These are phyloP conservation scores for Myoxocephalus aenaeus DNA, from an alignment of 2,797 vertebrate species.

Conservation along the genomic window DNA sequence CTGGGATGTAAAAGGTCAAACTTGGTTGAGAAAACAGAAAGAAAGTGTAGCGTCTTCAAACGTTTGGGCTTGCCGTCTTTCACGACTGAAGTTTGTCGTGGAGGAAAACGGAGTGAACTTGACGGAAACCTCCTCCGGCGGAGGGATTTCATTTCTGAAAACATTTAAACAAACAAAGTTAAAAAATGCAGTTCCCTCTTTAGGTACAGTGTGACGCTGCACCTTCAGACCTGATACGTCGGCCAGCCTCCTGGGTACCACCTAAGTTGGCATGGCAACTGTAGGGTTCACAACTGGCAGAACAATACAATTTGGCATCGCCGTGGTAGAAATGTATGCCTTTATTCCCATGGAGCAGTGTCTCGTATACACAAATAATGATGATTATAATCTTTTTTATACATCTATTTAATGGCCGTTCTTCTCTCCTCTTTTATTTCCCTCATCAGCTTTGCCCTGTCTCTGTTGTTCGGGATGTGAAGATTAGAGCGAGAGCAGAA, in stretches of 20 bases:
- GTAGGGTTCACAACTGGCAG: background rate
- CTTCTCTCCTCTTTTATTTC: background rate
- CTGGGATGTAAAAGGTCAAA: constrained; percentile 35
- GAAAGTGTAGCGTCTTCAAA: constrained; percentile 14
- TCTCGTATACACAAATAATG: background rate
- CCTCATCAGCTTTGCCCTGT: background rate
- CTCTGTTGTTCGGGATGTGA: constrained; percentile 2
- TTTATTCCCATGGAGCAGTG: background rate
- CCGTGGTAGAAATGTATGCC: background rate
- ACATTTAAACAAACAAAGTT: background rate
- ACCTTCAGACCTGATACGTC: background rate
- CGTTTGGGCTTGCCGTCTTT: background rate
- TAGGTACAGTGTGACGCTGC: background rate
- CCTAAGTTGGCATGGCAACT: constrained; percentile 36
- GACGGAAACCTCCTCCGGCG: background rate
- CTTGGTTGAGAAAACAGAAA: constrained; percentile 8
- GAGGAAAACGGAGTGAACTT: background rate
- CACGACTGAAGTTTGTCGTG: background rate
- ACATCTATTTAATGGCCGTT: background rate
- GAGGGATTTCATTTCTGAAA: background rate
- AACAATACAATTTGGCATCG: background rate
- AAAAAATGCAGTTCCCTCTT: background rate
- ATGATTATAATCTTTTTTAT: background rate
- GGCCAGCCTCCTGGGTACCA: background rate
- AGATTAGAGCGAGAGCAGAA: background rate